Base-by-base conservation (phyloP, 2,888 invertebrate genomes). In the Gastrophysa polygoni region DNA sequence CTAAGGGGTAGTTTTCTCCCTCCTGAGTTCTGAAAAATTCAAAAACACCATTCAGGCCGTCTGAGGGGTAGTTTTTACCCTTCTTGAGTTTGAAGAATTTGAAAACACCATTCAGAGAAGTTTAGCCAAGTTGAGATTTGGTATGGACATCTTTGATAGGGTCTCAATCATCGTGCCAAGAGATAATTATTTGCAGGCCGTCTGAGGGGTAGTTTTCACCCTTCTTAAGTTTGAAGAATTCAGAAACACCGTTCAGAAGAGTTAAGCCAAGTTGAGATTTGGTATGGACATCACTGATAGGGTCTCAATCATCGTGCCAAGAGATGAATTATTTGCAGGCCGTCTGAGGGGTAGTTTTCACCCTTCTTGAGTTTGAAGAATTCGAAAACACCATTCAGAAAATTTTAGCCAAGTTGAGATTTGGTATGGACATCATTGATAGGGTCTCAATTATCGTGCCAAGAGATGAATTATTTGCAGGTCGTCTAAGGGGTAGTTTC, bases 191-290 rank as follows among this genome's bases (percentile, higher is more conserved):
- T 32, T 32, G 29, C 29, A 32, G 29, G 29, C 29, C 29, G 29
- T 32, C 29, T 32, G 10, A 32, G 29, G 29, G 29, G 29, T 32
- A 10, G 29, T 5, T 32, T 8, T 32, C 29, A 32, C 29, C 29
- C 29, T 32, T 32, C 29, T 8, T 8, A 32, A 32, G 3, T 4
- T 10, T 32, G 1, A 32, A 32, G 2, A 32, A 10, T 2, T 32
- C 10, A 8, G 2, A 10, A 32, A 32, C 10, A 10, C 10, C 8
- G 2, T 8, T 8, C 29, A 8, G 10, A 10, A 32, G 2, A 10
- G 10, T 8, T 32, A 2, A 32, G 24, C 24, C 66, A 7, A 29
- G 73, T 8, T 32, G 2, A 32, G 1, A 32, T 8, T 32, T 8
- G 4, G 29, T 8, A 32, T 10, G 10, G 10, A 8, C 8, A 7